phyloP scores from a whole-genome alignment of 2,888 invertebrate genomes.

The Cenopis cana region DNA sequence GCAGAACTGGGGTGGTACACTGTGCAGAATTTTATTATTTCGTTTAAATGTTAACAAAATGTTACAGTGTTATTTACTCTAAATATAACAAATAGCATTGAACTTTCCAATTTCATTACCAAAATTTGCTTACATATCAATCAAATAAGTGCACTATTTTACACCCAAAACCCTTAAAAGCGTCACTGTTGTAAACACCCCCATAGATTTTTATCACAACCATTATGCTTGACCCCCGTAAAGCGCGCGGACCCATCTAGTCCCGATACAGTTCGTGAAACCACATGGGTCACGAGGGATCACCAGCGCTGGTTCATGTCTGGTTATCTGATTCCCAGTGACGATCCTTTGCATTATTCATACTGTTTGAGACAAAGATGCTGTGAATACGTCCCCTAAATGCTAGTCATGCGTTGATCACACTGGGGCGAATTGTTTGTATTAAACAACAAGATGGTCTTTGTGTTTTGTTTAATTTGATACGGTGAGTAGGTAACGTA shows the following conservation, averaged over 20 bases:
- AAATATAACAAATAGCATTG: no score
- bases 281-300: constrained; percentile 3
- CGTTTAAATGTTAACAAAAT: no score
- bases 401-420: constrained; percentile 71
- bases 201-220: constrained; percentile 53
- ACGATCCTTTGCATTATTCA: constrained; percentile 76
- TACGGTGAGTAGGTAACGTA: background rate
- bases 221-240: constrained; percentile 53
- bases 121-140: background rate
- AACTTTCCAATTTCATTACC: background rate
- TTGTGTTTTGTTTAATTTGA: constrained; percentile 28
- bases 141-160: constrained; percentile 30
- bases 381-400: constrained; percentile 63
- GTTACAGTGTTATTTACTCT: no score
- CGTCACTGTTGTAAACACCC: constrained; percentile 54
- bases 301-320: constrained; percentile 51
- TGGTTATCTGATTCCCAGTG: constrained; percentile 57
- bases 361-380: constrained; percentile 68
- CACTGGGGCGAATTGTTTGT: constrained; percentile 53
- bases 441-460: constrained; percentile 57
- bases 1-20: no score
- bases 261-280: background rate
- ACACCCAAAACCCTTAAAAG: constrained; percentile 35
- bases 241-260: background rate
- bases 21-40: no score